Base-by-base conservation (phyloP, 2,113 vertebrate species). In the Romanogobio albipinnatus region DNA sequence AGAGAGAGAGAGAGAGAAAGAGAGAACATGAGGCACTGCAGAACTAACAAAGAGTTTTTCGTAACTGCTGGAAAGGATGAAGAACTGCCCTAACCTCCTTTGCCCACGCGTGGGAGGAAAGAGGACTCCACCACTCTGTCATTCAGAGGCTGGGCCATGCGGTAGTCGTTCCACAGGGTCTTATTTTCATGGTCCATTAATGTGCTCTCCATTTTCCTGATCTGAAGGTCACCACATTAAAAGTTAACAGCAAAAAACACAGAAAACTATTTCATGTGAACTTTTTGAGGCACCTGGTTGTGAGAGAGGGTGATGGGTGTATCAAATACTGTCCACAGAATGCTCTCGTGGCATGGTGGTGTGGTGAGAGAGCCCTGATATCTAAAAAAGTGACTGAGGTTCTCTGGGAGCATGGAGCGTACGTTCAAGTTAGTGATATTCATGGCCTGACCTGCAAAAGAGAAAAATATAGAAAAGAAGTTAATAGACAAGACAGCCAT, bases 281-380 rank as follows among this genome's bases (percentile, higher is more conserved):
- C 45, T 51, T 81, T 68, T 33, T 1, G 5, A 64, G 36, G 26
- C 89, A 95, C 96, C 95, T 98, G 97, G 2, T 95, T 95, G 36
- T 95, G 94, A 2, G 97, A 97, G 2, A 97, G 92, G 0, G 93
- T 92, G 62, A 97, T 91, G 0, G 96, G 95, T 0, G 95, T 93
- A 43, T 97, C 95, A 68, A 96, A 97, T 75, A 98, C 90, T 0
- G 96, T 97, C 96, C 96, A 97, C 79, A 95, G 88, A 45, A 97
- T 96, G 5, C 95, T 96, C 93, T 98, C 96, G 0, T 93, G 95
- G 89, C 97, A 98, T 0, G 97, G 97, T 0, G 97, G 96, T 0
- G 96, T 97, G 24, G 97, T 97, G 49, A 97, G 93, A 8, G 97
- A 98, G 51, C 96, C 96, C 24, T 95, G 89, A 84, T 97, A 97